These are phyloP conservation scores for Colostygia pectinataria DNA, from an alignment of 2,888 invertebrate species.

Conservation along the genomic window DNA sequence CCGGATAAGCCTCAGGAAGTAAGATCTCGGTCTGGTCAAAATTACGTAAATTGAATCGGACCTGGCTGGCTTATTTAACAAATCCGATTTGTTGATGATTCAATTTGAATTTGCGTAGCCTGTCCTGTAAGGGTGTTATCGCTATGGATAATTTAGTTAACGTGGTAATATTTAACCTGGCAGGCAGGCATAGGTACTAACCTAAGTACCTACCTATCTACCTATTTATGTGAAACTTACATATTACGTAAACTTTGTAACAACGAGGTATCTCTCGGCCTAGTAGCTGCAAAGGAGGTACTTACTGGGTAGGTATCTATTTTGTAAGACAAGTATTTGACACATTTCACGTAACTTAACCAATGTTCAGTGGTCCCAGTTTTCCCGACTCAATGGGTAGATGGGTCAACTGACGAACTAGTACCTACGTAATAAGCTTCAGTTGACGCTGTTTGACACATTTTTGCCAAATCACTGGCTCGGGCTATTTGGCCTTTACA, in stretches of 20 bases:
- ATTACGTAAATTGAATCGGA: constrained; percentile 19
- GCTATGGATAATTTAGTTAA: not conserved
- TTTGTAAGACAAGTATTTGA: too few species aligned
- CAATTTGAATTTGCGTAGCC: constrained; percentile 64
- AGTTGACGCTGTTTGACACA: constrained; percentile 1
- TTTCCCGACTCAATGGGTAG: constrained; percentile 41
- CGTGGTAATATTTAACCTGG: too few species aligned
- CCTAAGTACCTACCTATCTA: too few species aligned
- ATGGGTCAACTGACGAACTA: constrained; percentile 25
- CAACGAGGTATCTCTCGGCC: too few species aligned
- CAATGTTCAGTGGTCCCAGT: constrained; percentile 24
- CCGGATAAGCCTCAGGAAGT: constrained; percentile 6
- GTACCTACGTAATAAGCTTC: not conserved
- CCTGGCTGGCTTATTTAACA: constrained; percentile 47
- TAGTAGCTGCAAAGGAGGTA: not conserved
- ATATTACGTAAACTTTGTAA: too few species aligned
- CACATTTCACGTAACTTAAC: too few species aligned
- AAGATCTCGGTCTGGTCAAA: constrained; percentile 12
- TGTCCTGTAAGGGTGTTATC: constrained; percentile 35
- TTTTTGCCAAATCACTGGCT: constrained; percentile 12
- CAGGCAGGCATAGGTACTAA: too few species aligned
- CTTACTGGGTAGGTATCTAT: not conserved
- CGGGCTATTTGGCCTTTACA: not conserved
- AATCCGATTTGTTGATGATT: constrained; percentile 64
- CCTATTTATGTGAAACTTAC: too few species aligned